Evolutionary conservation across 1,140 invertebrate genomes (phyloP).

Genomic region (Belonocnema kinseyi): DNA sequence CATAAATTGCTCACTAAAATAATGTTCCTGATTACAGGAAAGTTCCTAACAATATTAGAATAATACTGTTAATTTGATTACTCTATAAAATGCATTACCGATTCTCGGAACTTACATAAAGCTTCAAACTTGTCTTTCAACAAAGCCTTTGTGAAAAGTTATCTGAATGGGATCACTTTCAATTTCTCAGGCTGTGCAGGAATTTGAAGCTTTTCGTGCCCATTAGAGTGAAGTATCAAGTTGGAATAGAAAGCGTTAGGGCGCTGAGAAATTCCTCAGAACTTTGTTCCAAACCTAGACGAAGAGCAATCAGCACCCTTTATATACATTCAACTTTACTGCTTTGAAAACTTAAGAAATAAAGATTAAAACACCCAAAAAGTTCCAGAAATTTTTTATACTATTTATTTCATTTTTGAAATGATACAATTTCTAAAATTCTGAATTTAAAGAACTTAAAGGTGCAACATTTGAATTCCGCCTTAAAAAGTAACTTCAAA

Average conservation of each 20-base stretch:
- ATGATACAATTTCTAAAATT: too few species aligned
- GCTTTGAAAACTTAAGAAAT: not conserved
- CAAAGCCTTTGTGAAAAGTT: conserved; percentile 15
- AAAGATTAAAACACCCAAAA: too few species aligned
- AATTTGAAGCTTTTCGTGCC: conserved; percentile 21
- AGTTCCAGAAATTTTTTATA: too few species aligned
- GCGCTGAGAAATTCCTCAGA: conserved; percentile 22
- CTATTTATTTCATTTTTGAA: too few species aligned
- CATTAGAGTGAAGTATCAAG: conserved; percentile 31
- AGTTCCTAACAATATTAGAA: conserved; percentile 15
- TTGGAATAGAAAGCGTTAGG: conserved; percentile 28
- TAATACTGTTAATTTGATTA: conserved; percentile 8
- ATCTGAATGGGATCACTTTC: conserved; percentile 27
- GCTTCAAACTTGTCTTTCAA: conserved; percentile 28
- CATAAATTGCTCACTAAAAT: too few species aligned
- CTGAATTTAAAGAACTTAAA: too few species aligned
- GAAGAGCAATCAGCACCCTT: conserved; percentile 22
- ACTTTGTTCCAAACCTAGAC: conserved; percentile 22
- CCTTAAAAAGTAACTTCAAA: too few species aligned
- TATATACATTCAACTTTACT: not conserved
- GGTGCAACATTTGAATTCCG: too few species aligned
- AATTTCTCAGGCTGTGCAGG: conserved; percentile 23
- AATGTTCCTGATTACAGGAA: not conserved
- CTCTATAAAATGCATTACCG: conserved; percentile 12
- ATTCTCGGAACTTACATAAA: not conserved